Base-by-base conservation (phyloP, 2,113 vertebrate genomes). In the Mola mola region DNA sequence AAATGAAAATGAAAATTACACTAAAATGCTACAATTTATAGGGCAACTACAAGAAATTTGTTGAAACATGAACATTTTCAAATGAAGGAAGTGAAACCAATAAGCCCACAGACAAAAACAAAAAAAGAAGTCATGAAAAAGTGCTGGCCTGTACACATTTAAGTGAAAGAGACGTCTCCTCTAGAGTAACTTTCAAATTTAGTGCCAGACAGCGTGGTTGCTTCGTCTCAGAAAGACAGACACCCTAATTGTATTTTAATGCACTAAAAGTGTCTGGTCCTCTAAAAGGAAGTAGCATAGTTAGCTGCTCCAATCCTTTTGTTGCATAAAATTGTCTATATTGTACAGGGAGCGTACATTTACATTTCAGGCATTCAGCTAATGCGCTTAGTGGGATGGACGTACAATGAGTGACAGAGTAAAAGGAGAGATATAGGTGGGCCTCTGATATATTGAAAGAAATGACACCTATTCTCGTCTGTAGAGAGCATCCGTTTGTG, bases 211-310 rank as follows among this genome's bases (percentile, higher is more conserved):
- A 25, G 51, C 22, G 40, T 19, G 56, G 64, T 75, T 61, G 48
- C 67, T 61, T 69, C 70, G 33, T 66, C 71, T 79, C 71, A 72
- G 49, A 73, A 74, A 17, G 70, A 79, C 72, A 79, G 77, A 82
- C 67, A 1, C 25, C 4, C 59, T 82, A 80, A 87, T 81, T 62
- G 26, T 52, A 86, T 89, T 87, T 83, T 20, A 56, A 49, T 78
- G 65, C 83, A 86, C 81, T 85, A 84, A 78, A 84, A 78, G n/a
- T 84, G 83, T 85, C 78, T 84, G 6, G 53, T 59, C 73, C 34
- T 69, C 33, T 28, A 57, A 65, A 70, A 72, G 17, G 36, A 71
- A 65, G 40, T 21, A 24, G 33, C 29, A 22, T 21, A 51, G 44
- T 55, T 58, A 40, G 16, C 24, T 22, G 36, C 29, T 69, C 28